Percentiles rank a stretch among this genome's conserved stretches.
Conservation (phyloP, 2,888 invertebrate species). For the Sialis fuliginosa region DNA sequence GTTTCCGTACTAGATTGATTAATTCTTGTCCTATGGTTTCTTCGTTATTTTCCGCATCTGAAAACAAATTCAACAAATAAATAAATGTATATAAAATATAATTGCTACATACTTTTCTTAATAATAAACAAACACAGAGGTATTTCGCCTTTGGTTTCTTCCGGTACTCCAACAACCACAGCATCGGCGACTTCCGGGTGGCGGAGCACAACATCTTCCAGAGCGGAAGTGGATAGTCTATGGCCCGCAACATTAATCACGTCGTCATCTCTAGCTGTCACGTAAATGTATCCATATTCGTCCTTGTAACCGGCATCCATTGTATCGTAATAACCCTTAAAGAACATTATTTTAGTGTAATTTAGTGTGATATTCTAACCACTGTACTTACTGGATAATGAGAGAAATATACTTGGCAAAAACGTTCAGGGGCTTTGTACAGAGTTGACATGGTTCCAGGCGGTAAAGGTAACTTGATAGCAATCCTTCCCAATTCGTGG, state of each 20-base stretch:
- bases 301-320: constrained; percentile 88
- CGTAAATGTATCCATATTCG: constrained; percentile 67
- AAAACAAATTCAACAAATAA: constrained; percentile 4
- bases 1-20: constrained; percentile 36
- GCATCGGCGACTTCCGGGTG: constrained; percentile 75
- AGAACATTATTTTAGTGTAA: constrained; percentile 4
- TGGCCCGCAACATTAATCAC: constrained; percentile 93
- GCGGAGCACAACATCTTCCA: constrained; percentile 80
- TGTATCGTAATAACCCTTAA: constrained; percentile 77
- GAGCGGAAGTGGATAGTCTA: constrained; percentile 69
- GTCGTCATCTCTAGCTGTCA: constrained; percentile 84
- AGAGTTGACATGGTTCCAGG: constrained; percentile 76
- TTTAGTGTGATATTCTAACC: background rate
- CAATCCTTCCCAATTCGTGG: constrained; percentile 69
- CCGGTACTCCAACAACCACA: constrained; percentile 80
- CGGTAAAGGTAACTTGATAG: constrained; percentile 68
- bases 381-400: constrained; percentile 52
- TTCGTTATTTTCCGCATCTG: constrained; percentile 31
- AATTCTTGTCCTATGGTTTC: constrained; percentile 35
- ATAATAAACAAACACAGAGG: constrained; percentile 76
- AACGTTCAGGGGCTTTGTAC: constrained; percentile 64
- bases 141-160: constrained; percentile 76
- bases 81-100: too few relatives aligned
- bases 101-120: constrained; percentile 40
- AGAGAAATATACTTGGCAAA: constrained; percentile 64